A percentile compares a stretch with the other conserved stretches of the same genome.
Conservation (phyloP, 92 coral and sea anemone species). For the Porites divaricata region DNA sequence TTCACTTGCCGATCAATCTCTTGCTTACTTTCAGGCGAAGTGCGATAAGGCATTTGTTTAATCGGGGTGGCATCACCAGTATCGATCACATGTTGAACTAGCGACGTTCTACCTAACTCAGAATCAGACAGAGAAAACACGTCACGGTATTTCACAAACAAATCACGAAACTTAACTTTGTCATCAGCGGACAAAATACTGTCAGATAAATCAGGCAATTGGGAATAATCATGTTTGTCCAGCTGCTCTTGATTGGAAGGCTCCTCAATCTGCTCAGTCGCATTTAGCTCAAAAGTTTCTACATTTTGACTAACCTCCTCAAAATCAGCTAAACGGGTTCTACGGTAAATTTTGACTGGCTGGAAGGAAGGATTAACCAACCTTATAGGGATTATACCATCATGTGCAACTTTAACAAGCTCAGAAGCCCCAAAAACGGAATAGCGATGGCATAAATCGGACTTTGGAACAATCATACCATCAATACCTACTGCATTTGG, state of each 20-base stretch:
- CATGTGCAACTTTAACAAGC: too few species aligned
- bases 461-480: too few species aligned
- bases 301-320: background rate
- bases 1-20: slow-evolving; percentile 52
- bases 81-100: slow-evolving; percentile 25
- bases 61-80: slow-evolving; percentile 49
- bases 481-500: too few species aligned
- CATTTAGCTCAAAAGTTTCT: background rate
- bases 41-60: slow-evolving; percentile 53
- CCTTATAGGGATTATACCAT: too few species aligned
- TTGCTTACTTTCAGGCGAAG: slow-evolving; percentile 41
- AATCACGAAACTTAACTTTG: background rate
- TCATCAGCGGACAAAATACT: slow-evolving; percentile 18
- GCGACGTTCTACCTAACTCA: slow-evolving; percentile 5
- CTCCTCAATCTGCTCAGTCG: background rate
- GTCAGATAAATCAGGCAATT: slow-evolving; percentile 26
- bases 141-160: slow-evolving; percentile 17
- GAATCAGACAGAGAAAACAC: slow-evolving; percentile 19
- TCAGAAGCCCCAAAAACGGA: too few species aligned
- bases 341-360: background rate
- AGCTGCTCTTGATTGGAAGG: background rate
- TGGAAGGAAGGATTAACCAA: background rate
- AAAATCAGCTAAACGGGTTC: background rate
- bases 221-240: slow-evolving; percentile 9
- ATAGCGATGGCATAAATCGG: too few species aligned